These are phyloP conservation scores for Aurelia aurita complex sp. Pacific DNA, from an alignment of 30 jellyfish, hydroid and myxozoan species.

Conservation along the genomic window DNA sequence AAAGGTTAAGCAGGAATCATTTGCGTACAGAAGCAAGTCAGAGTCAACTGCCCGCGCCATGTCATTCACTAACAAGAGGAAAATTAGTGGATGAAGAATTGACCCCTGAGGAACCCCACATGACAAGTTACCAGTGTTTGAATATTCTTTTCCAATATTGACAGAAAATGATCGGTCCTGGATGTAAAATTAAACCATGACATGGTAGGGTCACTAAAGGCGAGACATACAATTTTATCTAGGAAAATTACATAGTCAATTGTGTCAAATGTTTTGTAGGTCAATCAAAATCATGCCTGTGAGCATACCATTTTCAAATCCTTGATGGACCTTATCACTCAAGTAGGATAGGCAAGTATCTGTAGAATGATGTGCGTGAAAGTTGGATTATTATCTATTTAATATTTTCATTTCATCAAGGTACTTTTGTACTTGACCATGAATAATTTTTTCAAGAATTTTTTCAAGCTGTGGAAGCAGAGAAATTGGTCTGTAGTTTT, in stretches of 20 bases:
- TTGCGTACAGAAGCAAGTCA: background rate
- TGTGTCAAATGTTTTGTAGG: constrained; percentile 4
- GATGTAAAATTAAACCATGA: background rate
- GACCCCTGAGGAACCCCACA: constrained; percentile 17
- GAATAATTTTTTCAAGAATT: too few species aligned
- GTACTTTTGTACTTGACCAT: too few species aligned
- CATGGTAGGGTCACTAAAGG: background rate
- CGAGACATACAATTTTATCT: background rate
- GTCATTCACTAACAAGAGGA: background rate
- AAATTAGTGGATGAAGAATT: constrained; percentile 1
- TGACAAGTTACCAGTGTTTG: background rate
- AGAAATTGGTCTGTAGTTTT: too few species aligned
- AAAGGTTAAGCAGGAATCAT: background rate
- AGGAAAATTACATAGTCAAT: background rate
- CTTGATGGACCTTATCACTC: too few species aligned
- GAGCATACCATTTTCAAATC: too few species aligned
- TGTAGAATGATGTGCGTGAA: too few species aligned
- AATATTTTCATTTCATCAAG: too few species aligned
- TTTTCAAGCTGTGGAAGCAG: too few species aligned
- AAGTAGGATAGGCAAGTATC: too few species aligned
- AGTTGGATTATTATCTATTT: too few species aligned
- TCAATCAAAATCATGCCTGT: constrained; percentile 1
- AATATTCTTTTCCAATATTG: too few species aligned
- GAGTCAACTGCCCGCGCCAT: background rate
- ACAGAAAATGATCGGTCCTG: too few species aligned